These are phyloP conservation scores for Nixonia krombeini DNA, from an alignment of 1,140 invertebrate species.

Conservation along the genomic window DNA sequence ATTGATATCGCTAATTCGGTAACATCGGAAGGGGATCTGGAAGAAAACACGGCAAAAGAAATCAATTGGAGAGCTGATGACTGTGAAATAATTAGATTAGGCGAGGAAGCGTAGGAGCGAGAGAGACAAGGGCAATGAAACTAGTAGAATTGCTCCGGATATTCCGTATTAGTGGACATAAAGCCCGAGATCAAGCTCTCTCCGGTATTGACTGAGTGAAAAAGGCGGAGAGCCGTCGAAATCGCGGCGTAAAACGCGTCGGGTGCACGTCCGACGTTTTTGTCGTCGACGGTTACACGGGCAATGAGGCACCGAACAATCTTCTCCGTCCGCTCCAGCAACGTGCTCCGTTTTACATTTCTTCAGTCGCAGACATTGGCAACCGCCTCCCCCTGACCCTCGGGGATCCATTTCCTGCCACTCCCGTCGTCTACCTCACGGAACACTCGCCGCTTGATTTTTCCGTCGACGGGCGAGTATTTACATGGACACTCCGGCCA, in stretches of 20 bases:
- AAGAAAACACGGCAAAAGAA: no score
- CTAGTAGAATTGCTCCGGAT: constrained; percentile 33
- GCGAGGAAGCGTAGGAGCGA: constrained; percentile 8
- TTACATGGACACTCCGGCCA: constrained; percentile 26
- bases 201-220: constrained; percentile 20
- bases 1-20: no score
- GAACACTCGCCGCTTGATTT: no score
- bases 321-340: constrained; percentile 28
- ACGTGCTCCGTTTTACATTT: constrained; percentile 23
- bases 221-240: constrained; percentile 21
- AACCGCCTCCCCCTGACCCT: no score
- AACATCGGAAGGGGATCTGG: no score
- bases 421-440: constrained; percentile 20
- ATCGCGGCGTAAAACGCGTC: constrained; percentile 35
- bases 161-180: constrained; percentile 40
- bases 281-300: constrained; percentile 34
- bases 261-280: constrained; percentile 35
- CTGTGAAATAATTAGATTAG: no score
- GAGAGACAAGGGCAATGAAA: constrained; percentile 19
- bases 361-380: constrained; percentile 2
- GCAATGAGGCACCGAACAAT: constrained; percentile 39
- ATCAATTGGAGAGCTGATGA: no score
- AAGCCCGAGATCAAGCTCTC: constrained; percentile 13
- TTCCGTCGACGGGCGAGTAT: constrained; percentile 32
- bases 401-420: neutral